Base-by-base conservation (phyloP, 1,140 invertebrate species). In the Zeugodacus cucurbitae region DNA sequence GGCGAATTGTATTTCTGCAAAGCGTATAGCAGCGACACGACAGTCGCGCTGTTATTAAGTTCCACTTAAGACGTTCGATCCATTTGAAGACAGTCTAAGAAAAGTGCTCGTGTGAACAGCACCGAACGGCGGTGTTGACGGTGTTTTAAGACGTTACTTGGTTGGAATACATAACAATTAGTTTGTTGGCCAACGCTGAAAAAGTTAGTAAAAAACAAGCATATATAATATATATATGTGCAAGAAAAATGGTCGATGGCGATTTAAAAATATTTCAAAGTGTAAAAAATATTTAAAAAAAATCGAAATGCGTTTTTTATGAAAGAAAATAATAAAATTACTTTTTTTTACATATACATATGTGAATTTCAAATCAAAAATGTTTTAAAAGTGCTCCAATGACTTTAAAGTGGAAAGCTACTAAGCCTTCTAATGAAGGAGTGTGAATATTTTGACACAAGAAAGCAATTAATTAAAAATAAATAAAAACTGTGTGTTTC, bases 31-130 rank as follows among this genome's bases (percentile, higher is more conserved):
- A 22, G 22, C 74, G 41, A 48, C 44, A 44, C 74, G 44, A 82
- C 37, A 82, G 11, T 29, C 74, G 11, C 74, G 44, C 70, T 64
- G 48, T 88, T 88, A 82, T 44, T 86, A 85, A 78, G 87, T 86
- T 88, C 87, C 87, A 88, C 74, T 86, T 64, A 88, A 88, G 87
- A 88, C 74, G 41, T 41, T 64, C 57, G 74, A 64, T 29, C 37
- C 54, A 88, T 59, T 64, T 64, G 74, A 74, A 88, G 59, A 87
- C 88, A 88, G 88, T 88, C 67, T 88, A 87, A 87, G 88, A 87
- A 88, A 88, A 88, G 88, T 88, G 88, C 88, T 88, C 88, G 88
- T 88, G 88, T 86, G 86, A 85, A 87, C 34, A 88, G 54, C 88
- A 88, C 88, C 64, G 59, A 87, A 87, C 62, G 86, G 78, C 88